phyloP scores from a whole-genome alignment of 2,113 vertebrate species.

The Stegostoma tigrinum region DNA sequence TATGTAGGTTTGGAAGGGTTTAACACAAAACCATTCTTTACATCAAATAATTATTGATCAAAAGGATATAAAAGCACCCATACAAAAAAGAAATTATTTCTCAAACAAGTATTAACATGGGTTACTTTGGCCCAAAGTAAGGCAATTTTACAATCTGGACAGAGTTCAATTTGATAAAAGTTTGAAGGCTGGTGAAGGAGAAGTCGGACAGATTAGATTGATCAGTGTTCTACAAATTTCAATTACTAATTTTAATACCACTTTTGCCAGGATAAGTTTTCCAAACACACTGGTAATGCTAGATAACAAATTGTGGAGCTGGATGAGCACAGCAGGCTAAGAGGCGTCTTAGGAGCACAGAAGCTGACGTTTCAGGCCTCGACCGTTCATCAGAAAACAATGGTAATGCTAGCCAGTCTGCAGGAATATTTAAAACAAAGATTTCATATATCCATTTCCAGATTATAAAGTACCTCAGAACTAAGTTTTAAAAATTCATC shows the following conservation, averaged over 20 bases:
- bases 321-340: too few relatives aligned
- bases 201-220: not conserved
- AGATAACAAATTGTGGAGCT: too few relatives aligned
- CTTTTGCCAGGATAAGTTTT: not conserved
- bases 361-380: too few relatives aligned
- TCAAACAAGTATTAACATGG: not conserved
- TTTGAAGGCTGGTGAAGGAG: not conserved
- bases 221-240: not conserved
- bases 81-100: not conserved
- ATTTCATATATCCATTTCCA: conserved; percentile 43
- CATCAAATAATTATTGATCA: not conserved
- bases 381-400: too few relatives aligned
- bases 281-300: not conserved
- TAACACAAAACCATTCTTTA: not conserved
- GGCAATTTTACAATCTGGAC: not conserved
- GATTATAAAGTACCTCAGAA: not conserved
- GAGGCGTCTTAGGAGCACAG: too few relatives aligned
- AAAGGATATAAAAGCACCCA: not conserved
- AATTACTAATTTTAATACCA: not conserved
- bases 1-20: not conserved
- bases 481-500: not conserved
- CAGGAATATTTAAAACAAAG: conserved; percentile 38
- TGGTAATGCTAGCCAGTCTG: not conserved
- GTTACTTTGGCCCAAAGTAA: not conserved
- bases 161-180: not conserved